Percentiles rank a stretch among this genome's conserved stretches.
Evolutionary conservation across 2,888 invertebrate species (phyloP).

Genomic region (Agrotis clavis): DNA sequence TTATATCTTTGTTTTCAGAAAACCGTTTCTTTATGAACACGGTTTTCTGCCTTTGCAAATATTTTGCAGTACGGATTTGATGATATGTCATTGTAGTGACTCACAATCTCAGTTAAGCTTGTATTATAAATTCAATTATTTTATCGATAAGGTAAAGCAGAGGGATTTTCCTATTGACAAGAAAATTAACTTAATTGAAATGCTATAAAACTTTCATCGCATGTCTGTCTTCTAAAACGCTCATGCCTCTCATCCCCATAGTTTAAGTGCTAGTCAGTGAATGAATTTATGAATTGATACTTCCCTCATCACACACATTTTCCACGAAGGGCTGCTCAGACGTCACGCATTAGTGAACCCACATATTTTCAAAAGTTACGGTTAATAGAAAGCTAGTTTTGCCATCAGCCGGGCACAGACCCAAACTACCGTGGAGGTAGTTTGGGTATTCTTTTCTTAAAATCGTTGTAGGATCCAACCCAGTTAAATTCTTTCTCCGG

Average conservation of each 20-base stretch:
- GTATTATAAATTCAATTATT: constrained; percentile 5
- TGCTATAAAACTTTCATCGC: not conserved
- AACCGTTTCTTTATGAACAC: constrained; percentile 5
- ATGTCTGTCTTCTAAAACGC: too few species aligned
- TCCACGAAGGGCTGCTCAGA: not conserved
- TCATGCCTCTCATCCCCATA: too few species aligned
- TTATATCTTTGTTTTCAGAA: constrained; percentile 17
- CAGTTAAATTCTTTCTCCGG: too few species aligned
- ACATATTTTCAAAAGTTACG: not conserved
- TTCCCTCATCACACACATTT: not conserved
- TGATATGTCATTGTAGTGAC: constrained; percentile 10
- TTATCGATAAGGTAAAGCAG: not conserved
- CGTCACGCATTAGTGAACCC: not conserved
- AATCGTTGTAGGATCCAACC: too few species aligned
- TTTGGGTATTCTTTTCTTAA: too few species aligned
- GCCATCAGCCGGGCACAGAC: not conserved
- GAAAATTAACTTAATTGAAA: too few species aligned
- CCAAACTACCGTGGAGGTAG: too few species aligned
- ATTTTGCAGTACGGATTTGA: constrained; percentile 3
- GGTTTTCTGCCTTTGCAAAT: constrained; percentile 1
- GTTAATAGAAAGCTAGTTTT: not conserved
- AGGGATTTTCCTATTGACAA: too few species aligned
- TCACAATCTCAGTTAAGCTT: not conserved
- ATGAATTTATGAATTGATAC: not conserved
- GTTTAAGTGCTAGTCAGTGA: not conserved